Conservation (phyloP, 1,140 invertebrate genomes). For the Neodiprion fabricii region DNA sequence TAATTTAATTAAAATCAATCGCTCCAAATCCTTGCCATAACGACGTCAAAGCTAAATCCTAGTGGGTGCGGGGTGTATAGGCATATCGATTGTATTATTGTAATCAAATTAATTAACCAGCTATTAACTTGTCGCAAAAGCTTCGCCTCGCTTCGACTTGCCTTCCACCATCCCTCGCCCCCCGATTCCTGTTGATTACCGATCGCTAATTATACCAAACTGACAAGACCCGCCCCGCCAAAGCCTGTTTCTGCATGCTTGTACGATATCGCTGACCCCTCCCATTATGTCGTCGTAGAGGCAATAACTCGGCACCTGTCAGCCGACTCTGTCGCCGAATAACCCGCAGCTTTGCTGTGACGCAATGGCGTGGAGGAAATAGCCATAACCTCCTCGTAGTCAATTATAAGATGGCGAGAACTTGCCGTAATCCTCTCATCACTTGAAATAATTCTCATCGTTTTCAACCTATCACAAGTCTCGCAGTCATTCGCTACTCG, state of each 20-base stretch:
- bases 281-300: background rate
- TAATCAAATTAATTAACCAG: slow-evolving; percentile 5
- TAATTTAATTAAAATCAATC: slow-evolving; percentile 6
- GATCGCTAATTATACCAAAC: slow-evolving; percentile 5
- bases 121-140: slow-evolving; percentile 1
- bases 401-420: no score
- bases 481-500: no score
- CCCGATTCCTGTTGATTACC: background rate
- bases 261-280: slow-evolving; percentile 1
- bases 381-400: no score
- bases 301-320: background rate
- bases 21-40: background rate
- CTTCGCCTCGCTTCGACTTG: background rate
- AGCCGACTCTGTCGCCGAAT: background rate
- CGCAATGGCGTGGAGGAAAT: background rate
- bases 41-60: background rate
- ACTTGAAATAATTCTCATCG: no score
- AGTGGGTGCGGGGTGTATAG: background rate
- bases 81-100: background rate
- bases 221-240: background rate
- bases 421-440: no score
- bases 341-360: background rate
- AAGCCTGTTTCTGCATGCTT: background rate
- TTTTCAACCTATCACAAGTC: no score
- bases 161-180: no score